These are phyloP conservation scores for Dipodomys merriami DNA, from an alignment of 2,113 vertebrate genomes.

Conservation along the genomic window DNA sequence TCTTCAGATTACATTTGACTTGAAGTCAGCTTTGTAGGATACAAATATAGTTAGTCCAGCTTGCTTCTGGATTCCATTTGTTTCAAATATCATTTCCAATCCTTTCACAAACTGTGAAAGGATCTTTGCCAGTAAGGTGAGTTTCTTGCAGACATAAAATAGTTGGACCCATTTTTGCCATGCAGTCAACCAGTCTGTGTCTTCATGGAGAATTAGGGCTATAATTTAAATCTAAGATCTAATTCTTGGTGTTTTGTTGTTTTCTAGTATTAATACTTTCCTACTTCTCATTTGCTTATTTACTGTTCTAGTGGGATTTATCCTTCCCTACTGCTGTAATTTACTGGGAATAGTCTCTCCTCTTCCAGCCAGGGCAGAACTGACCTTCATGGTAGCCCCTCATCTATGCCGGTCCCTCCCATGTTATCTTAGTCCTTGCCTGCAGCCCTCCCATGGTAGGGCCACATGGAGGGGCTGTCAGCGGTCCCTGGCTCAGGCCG, in stretches of 20 bases:
- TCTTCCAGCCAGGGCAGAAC: background rate
- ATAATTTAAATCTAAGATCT: background rate
- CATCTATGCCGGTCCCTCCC: background rate
- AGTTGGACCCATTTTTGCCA: background rate
- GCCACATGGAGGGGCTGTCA: accelerated
- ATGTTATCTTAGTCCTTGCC: background rate
- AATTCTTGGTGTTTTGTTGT: background rate
- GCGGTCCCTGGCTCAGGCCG: background rate
- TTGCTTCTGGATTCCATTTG: background rate
- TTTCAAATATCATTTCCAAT: background rate
- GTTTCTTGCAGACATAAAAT: background rate
- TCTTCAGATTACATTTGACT: background rate
- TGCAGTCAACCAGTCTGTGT: background rate
- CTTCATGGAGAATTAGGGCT: background rate
- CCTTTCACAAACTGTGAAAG: background rate
- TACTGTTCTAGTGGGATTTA: background rate
- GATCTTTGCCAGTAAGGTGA: background rate
- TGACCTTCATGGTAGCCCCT: accelerated
- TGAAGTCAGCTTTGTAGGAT: background rate
- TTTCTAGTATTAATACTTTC: background rate
- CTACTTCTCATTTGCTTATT: background rate
- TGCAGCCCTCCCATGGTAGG: background rate
- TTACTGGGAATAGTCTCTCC: background rate
- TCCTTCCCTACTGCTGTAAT: background rate
- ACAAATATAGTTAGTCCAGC: background rate